Evolutionary conservation across 30 jellyfish, hydroid and myxozoan genomes (phyloP), one percentile per base, ranked within the genome.

Genomic region (Euphysa ruthae): DNA sequence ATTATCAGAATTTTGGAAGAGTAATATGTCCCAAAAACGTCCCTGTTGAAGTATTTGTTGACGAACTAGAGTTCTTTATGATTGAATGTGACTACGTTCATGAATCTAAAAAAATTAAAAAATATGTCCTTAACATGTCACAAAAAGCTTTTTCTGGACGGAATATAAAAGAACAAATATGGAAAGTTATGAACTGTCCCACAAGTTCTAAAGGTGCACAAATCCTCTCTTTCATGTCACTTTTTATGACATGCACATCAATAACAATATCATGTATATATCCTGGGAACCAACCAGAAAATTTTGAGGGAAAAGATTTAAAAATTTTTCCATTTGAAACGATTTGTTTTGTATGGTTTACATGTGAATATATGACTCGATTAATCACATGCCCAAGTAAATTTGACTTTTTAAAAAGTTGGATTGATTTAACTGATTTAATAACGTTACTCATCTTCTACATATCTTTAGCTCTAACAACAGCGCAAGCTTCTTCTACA

Each of bases 1-100:
- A 64, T 42, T 82, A 82, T 42, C 94, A 82, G 56, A 74, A 79
- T 52, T 64, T 43, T 58, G 94, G 94, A 10, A 44, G 88, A 32
- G 58, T 82, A 8, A 50, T 73, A 6, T 82, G 94, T 51, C 94
- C 94, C 0, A 85, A 74, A 30, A 82, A 82, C 42, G 94, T 82
- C 5, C 94, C 94, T n/a, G 91, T 63, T 42, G 94, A 82, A 72
- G 94, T 82, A 4, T 82, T 82, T 62, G 71, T 64, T 66, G 92
- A 74, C 14, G 94, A 82, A 42, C 61, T 82, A 51, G 65, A 61
- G 61, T 82, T 82, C 61, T 82, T 82, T 49, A 79, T 71, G 28
- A 82, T 82, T 15, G 73, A 65, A 51, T 61, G 74, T 32, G 94
- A 55, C 7, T 29, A 25, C 22, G 34, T 74, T 3, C 71, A 61